These are phyloP conservation scores for Montipora capitata DNA, from an alignment of 92 coral and sea anemone genomes.

Conservation along the genomic window DNA sequence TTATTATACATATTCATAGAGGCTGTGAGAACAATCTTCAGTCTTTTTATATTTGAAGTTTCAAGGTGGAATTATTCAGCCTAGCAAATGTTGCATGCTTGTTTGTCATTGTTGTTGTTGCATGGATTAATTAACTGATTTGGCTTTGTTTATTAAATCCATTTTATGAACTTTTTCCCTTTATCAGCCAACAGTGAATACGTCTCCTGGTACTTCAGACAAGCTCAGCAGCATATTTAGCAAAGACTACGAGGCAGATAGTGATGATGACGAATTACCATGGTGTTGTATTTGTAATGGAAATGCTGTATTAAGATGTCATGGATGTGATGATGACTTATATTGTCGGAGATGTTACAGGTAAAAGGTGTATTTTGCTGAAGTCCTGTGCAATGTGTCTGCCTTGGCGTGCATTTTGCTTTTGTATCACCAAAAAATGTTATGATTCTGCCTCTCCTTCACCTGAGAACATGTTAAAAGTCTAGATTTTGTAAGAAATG, in stretches of 20 bases:
- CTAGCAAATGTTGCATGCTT: no score
- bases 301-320: constrained; percentile 95
- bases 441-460: no score
- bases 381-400: neutral
- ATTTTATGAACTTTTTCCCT: neutral
- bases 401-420: no score
- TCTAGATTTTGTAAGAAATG: no score
- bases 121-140: neutral
- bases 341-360: constrained; percentile 97
- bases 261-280: constrained; percentile 96
- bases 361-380: constrained; percentile 42
- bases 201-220: constrained; percentile 35
- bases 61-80: no score
- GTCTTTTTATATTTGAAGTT: no score
- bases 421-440: no score
- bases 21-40: no score
- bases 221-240: constrained; percentile 72
- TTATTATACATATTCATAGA: no score
- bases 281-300: constrained; percentile 99
- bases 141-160: neutral
- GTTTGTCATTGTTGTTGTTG: no score
- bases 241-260: constrained; percentile 84
- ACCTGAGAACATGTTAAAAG: no score
- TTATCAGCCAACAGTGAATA: neutral
- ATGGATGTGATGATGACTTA: constrained; percentile 97